Conservation (phyloP, 2,797 vertebrate species). For the Siniperca obscura region DNA sequence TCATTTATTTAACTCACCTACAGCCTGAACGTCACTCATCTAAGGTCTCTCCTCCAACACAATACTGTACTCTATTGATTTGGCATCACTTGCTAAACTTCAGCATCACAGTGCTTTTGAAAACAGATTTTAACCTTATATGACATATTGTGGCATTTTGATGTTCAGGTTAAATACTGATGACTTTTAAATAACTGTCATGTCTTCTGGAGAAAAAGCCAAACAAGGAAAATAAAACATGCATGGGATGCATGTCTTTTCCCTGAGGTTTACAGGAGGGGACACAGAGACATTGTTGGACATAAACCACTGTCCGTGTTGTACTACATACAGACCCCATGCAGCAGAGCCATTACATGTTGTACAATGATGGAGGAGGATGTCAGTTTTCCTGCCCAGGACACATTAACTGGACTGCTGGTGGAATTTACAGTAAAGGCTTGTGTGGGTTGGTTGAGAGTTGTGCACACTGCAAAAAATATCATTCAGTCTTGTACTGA, state of each 20-base stretch:
- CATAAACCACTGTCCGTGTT: constrained; percentile 30
- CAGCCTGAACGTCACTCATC: neutral
- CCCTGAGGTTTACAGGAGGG: neutral
- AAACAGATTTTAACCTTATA: neutral
- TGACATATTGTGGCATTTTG: neutral
- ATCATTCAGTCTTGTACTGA: neutral
- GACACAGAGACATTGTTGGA: constrained; percentile 20
- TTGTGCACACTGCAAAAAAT: constrained; percentile 72
- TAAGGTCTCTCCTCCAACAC: neutral
- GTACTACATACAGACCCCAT: constrained; percentile 35
- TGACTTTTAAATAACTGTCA: neutral
- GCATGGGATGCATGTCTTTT: neutral
- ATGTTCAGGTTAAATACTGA: constrained; percentile 20
- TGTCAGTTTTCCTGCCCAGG: constrained; percentile 67
- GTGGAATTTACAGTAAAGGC: constrained; percentile 77
- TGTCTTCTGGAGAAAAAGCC: neutral
- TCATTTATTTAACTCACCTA: constrained; percentile 4
- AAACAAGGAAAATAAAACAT: constrained; percentile 2
- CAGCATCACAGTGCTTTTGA: constrained; percentile 9
- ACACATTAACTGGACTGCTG: constrained; percentile 75
- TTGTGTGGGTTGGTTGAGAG: constrained; percentile 57
- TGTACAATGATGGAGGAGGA: constrained; percentile 60
- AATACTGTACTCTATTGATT: neutral
- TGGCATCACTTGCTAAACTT: neutral
- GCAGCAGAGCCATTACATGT: constrained; percentile 48